Percentiles rank a stretch among this genome's conserved stretches.
Evolutionary conservation across 2,113 vertebrate species (phyloP).

Genomic region (Menura novaehollandiae): DNA sequence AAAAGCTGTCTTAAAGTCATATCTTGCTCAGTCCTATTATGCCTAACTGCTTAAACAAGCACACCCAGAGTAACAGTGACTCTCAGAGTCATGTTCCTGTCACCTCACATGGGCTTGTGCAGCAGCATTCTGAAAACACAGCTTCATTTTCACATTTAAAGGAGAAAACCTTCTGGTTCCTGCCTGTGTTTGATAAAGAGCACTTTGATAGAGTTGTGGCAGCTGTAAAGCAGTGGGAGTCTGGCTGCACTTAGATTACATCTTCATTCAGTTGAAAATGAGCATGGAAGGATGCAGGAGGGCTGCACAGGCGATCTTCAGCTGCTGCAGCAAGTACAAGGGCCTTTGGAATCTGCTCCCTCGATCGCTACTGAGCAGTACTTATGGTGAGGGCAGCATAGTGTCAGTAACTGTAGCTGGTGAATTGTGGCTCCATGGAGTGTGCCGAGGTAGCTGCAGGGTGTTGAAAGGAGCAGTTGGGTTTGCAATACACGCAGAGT

Average conservation of each 20-base stretch:
- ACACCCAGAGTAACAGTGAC: not conserved
- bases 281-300: not conserved
- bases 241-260: not conserved
- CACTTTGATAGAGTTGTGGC: not conserved
- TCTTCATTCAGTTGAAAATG: not conserved
- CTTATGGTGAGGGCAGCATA: not conserved
- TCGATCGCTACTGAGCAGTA: not conserved
- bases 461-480: not conserved
- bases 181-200: not conserved
- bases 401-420: not conserved
- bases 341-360: not conserved
- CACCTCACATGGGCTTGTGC: not conserved
- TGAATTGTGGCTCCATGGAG: accelerated
- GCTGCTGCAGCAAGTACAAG: not conserved
- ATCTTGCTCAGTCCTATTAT: not conserved
- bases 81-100: not conserved
- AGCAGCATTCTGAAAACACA: not conserved
- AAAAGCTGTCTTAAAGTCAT: not conserved
- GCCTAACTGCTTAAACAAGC: not conserved
- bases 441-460: not conserved
- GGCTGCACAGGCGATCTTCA: accelerated
- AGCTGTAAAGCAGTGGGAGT: not conserved
- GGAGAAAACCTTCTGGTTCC: not conserved
- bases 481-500: accelerated
- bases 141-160: not conserved